Percentiles rank a stretch among this genome's conserved stretches.
Conservation (phyloP, 2,797 vertebrate genomes). For the Brotula barbata region DNA sequence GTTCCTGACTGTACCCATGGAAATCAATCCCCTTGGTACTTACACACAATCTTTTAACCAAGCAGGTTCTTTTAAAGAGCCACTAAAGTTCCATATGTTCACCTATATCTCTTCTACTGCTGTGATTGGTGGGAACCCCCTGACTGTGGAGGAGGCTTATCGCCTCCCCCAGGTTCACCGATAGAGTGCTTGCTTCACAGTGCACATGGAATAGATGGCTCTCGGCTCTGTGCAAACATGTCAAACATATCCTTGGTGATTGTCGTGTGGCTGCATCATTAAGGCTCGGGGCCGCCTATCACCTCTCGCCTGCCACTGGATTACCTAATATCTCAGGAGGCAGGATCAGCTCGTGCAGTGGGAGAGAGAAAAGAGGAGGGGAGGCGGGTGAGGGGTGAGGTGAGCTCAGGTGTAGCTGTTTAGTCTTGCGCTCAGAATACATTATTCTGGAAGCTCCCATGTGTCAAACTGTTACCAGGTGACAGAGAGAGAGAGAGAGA, state of each 20-base stretch:
- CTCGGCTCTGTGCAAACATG: constrained; percentile 53
- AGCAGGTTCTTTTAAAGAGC: constrained; percentile 26
- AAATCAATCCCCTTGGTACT: constrained; percentile 13
- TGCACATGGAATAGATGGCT: constrained; percentile 39
- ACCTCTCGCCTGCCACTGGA: constrained; percentile 49
- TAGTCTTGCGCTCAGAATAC: constrained; percentile 59
- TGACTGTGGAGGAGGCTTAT: constrained; percentile 57
- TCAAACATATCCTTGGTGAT: constrained; percentile 56
- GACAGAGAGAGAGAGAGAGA: constrained; percentile 43
- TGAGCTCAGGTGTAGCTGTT: constrained; percentile 65
- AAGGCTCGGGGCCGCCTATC: constrained; percentile 45
- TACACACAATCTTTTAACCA: constrained; percentile 1
- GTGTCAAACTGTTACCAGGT: constrained; percentile 73
- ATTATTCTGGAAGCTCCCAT: constrained; percentile 52
- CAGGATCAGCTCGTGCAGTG: constrained; percentile 33
- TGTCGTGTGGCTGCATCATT: constrained; percentile 28
- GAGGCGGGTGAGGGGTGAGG: constrained; percentile 1
- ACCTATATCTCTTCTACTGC: constrained; percentile 36
- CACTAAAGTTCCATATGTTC: constrained; percentile 37
- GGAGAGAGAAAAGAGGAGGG: constrained; percentile 11
- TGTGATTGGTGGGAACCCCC: constrained; percentile 45
- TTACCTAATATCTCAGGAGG: constrained; percentile 70
- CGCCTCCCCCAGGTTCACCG: constrained; percentile 56
- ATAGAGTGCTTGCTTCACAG: constrained; percentile 42
- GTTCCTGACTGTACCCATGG: constrained; percentile 19